Evolutionary conservation across 2,113 vertebrate genomes (phyloP).

Genomic region (Saccopteryx bilineata): DNA sequence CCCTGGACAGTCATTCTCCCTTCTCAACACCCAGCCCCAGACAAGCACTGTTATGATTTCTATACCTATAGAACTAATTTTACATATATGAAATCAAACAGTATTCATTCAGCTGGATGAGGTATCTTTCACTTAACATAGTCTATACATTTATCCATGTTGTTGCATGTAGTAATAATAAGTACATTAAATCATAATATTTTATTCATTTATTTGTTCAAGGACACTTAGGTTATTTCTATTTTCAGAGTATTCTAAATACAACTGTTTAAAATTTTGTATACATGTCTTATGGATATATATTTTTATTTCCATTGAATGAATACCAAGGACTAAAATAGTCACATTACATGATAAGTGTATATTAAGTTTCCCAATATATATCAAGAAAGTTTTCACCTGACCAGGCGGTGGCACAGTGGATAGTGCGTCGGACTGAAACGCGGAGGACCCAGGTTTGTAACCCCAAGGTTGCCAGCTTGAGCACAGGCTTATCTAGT

Average conservation of each 20-base stretch:
- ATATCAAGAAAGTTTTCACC: background rate
- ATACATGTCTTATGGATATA: background rate
- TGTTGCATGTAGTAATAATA: background rate
- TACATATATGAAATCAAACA: background rate
- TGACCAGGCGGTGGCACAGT: too few relatives aligned
- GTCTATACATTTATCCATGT: background rate
- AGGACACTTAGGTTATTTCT: background rate
- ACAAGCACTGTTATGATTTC: background rate
- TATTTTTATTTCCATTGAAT: conserved; percentile 2
- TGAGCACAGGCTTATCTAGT: too few relatives aligned
- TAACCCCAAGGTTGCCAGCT: too few relatives aligned
- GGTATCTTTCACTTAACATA: background rate
- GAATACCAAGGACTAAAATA: background rate
- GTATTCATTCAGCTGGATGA: background rate
- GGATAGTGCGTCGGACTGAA: too few relatives aligned
- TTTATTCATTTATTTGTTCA: background rate
- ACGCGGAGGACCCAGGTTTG: too few relatives aligned
- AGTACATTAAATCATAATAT: background rate
- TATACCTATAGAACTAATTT: background rate
- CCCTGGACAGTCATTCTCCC: background rate
- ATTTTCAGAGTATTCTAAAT: background rate
- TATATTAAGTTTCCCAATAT: background rate
- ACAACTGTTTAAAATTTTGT: background rate
- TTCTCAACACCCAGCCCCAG: background rate
- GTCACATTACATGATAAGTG: background rate